Conservation (phyloP, 2,888 invertebrate species). For the Arrhopalites spinosus region DNA sequence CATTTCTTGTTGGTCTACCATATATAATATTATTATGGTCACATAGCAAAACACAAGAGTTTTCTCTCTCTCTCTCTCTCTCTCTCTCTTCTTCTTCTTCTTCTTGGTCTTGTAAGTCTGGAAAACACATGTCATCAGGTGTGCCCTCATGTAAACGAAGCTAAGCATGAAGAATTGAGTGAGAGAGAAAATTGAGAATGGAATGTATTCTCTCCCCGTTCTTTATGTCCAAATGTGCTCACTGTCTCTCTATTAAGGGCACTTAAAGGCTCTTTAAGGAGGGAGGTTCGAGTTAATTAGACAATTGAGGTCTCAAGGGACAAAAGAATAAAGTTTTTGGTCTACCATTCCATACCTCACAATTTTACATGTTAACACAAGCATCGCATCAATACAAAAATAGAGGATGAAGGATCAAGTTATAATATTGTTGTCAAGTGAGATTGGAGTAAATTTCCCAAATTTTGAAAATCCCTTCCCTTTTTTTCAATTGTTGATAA, state of each 20-base stretch:
- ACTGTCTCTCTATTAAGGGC: slow-evolving; percentile 9
- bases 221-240: background rate
- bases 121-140: slow-evolving; percentile 37
- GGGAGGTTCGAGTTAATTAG: slow-evolving; percentile 51
- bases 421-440: slow-evolving; percentile 17
- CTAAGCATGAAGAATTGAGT: background rate
- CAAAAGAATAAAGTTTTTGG: slow-evolving; percentile 13
- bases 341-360: background rate
- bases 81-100: background rate
- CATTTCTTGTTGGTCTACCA: background rate
- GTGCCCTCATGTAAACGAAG: slow-evolving; percentile 16
- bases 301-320: slow-evolving; percentile 45
- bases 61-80: background rate
- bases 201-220: background rate
- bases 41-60: background rate
- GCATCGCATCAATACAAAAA: background rate
- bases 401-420: background rate
- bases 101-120: slow-evolving; percentile 6
- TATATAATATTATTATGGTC: background rate
- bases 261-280: slow-evolving; percentile 18
- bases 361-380: background rate
- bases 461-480: slow-evolving; percentile 45
- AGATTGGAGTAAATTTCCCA: slow-evolving; percentile 39
- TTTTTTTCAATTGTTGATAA: background rate
- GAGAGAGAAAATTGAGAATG: background rate